phyloP scores from a whole-genome alignment of 2,797 vertebrate genomes.

The Phylloscopus collybita region DNA sequence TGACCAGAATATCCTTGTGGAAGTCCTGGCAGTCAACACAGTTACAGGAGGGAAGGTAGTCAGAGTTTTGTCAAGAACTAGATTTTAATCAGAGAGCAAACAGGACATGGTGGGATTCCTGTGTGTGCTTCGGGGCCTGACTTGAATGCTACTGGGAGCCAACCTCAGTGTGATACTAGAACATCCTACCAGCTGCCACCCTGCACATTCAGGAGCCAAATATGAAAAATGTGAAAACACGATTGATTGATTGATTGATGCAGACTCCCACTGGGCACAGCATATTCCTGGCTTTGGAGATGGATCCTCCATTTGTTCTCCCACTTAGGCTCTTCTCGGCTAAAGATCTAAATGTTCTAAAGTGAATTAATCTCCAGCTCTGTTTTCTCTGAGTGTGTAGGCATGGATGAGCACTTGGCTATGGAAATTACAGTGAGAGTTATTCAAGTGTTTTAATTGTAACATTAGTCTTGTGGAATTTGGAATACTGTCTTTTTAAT shows the following conservation, averaged over 20 bases:
- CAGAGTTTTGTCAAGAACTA: background rate
- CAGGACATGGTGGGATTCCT: background rate
- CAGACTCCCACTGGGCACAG: background rate
- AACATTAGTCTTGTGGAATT: slow-evolving; percentile 9
- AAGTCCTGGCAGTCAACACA: background rate
- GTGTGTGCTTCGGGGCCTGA: background rate
- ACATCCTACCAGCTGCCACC: background rate
- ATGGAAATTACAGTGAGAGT: slow-evolving; percentile 1
- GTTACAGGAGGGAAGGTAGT: background rate
- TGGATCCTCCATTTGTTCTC: background rate
- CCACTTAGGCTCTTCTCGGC: background rate
- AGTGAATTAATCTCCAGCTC: background rate
- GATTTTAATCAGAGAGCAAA: background rate
- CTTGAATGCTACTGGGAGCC: background rate
- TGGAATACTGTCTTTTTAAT: slow-evolving; percentile 37
- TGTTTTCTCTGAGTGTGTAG: background rate
- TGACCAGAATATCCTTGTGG: background rate
- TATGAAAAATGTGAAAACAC: background rate
- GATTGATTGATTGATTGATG: no score
- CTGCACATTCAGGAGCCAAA: background rate
- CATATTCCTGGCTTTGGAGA: background rate
- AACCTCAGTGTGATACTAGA: background rate
- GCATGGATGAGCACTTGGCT: background rate
- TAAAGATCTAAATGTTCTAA: background rate
- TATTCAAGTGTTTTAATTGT: slow-evolving; percentile 33